phyloP scores from a whole-genome alignment of 64 coral and sea anemone genomes.

The Actinia equina region DNA sequence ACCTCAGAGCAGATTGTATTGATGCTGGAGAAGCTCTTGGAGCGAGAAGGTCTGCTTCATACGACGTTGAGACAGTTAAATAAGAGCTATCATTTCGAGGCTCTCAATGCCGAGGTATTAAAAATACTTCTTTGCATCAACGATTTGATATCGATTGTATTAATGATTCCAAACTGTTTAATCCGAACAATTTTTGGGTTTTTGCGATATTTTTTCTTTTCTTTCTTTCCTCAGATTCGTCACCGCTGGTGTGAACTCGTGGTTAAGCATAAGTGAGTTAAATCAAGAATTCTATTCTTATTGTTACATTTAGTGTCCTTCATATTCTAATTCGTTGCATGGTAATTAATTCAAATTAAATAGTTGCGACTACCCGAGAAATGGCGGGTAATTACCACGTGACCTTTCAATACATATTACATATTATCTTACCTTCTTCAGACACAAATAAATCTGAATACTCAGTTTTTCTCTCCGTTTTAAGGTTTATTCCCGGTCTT shows the following conservation, averaged over 20 bases:
- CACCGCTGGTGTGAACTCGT: constrained; percentile 99
- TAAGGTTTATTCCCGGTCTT: constrained; percentile 59
- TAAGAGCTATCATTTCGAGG: constrained; percentile 78
- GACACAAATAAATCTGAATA: background rate
- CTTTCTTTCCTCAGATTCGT: constrained; percentile 68
- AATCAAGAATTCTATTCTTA: background rate
- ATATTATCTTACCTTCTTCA: too few relatives aligned
- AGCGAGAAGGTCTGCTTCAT: constrained; percentile 69
- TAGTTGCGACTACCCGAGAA: too few relatives aligned
- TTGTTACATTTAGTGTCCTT: too few relatives aligned
- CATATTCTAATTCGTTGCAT: too few relatives aligned
- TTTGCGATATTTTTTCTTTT: background rate
- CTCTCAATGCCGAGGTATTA: constrained; percentile 82
- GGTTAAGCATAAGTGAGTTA: constrained; percentile 92
- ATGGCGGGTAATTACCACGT: too few relatives aligned
- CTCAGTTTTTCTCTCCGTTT: background rate
- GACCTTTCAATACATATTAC: too few relatives aligned
- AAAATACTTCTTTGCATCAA: background rate
- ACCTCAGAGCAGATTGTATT: constrained; percentile 78
- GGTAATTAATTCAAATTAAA: too few relatives aligned
- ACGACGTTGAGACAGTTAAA: constrained; percentile 83
- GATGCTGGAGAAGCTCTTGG: constrained; percentile 87
- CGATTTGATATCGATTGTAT: background rate
- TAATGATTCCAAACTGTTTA: background rate
- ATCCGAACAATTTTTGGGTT: background rate